Evolutionary conservation across 2,113 vertebrate species (phyloP).

Genomic region (Alectura lathami): DNA sequence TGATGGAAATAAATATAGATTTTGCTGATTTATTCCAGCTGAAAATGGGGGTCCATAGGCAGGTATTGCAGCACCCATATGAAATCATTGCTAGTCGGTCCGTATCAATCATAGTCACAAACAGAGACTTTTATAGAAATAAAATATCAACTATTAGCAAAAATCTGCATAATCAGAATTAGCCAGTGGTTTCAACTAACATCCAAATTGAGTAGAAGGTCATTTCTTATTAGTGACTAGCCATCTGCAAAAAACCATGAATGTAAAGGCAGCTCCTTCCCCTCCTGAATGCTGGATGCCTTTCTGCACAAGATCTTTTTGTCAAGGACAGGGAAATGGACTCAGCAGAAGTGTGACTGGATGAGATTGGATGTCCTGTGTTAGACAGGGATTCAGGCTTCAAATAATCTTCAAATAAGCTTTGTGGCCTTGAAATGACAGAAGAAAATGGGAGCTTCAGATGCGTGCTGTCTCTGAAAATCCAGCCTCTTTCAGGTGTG

Average conservation of each 20-base stretch:
- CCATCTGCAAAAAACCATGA: neutral
- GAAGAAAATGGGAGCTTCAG: neutral
- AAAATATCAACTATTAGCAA: neutral
- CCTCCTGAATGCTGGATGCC: neutral
- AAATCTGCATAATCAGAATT: neutral
- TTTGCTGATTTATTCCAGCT: neutral
- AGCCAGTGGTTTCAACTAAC: neutral
- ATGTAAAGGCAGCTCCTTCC: neutral
- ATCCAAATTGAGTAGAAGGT: neutral
- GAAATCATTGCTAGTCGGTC: neutral
- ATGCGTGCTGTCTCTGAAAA: neutral
- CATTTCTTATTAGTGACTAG: neutral
- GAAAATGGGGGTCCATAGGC: neutral
- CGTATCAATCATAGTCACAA: neutral
- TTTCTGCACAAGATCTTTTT: neutral
- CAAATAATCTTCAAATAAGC: neutral
- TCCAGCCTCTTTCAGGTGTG: neutral
- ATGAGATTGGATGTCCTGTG: neutral
- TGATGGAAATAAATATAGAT: neutral
- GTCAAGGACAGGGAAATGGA: neutral
- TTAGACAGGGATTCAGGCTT: neutral
- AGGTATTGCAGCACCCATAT: neutral
- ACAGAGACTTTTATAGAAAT: neutral
- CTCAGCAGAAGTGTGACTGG: neutral
- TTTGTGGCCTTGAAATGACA: neutral